Conservation (phyloP, 2,113 vertebrate species). For the Clupea harengus region DNA sequence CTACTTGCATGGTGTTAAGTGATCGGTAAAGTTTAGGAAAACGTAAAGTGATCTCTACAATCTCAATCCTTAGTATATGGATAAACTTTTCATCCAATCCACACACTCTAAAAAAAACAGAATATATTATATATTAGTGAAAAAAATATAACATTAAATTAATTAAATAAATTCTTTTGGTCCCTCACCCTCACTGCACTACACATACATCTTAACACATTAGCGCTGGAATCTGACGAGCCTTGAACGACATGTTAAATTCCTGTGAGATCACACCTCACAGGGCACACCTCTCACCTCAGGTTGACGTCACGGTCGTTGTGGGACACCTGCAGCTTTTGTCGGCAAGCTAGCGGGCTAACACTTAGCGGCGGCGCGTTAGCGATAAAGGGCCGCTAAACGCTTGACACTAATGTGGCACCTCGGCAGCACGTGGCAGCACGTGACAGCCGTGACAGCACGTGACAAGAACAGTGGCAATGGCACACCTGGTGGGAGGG, state of each 20-base stretch:
- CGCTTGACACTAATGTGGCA: conserved; percentile 15
- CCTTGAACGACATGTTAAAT: conserved; percentile 42
- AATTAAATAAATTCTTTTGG: not conserved
- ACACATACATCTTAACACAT: not conserved
- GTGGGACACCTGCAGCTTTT: conserved; percentile 36
- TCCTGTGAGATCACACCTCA: conserved; percentile 1
- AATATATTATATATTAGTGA: not conserved
- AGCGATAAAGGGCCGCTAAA: conserved; percentile 22
- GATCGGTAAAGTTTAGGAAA: not conserved
- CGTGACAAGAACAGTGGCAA: not conserved
- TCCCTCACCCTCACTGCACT: not conserved
- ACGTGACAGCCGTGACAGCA: too few relatives aligned
- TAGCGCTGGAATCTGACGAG: not conserved
- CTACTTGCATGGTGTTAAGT: not conserved
- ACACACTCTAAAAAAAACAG: not conserved
- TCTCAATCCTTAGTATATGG: not conserved
- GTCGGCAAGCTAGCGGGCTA: conserved; percentile 28
- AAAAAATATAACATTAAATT: not conserved
- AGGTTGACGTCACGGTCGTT: conserved; percentile 17
- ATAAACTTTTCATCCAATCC: not conserved
- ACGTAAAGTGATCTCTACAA: not conserved
- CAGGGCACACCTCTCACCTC: conserved; percentile 22
- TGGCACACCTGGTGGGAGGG: not conserved
- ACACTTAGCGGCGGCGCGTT: conserved; percentile 33
- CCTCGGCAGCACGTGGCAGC: not conserved